Conservation (phyloP, 2,797 vertebrate species). For the Paramormyrops hopkinsi region DNA sequence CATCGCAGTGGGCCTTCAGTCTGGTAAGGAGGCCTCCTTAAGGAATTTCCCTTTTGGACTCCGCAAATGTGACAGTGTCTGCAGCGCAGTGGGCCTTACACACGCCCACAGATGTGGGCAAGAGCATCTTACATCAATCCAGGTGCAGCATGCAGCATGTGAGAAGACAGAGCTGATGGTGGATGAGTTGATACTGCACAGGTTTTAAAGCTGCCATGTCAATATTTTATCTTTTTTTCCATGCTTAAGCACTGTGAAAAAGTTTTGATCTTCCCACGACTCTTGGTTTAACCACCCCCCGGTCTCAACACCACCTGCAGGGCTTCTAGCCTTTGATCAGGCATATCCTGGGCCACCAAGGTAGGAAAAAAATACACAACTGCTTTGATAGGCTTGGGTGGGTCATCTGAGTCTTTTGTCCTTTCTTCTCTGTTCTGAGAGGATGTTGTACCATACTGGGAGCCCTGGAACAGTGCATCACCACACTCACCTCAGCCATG, state of each 20-base stretch:
- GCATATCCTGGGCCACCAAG: slow-evolving; percentile 73
- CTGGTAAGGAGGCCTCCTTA: neutral
- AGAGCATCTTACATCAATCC: neutral
- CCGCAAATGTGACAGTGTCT: neutral
- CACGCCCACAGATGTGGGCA: neutral
- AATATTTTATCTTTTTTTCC: neutral
- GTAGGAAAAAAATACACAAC: slow-evolving; percentile 53
- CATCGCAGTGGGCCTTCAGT: no score
- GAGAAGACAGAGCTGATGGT: neutral
- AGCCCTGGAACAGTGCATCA: slow-evolving; percentile 28
- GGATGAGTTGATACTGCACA: neutral
- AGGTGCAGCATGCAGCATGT: neutral
- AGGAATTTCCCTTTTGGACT: neutral
- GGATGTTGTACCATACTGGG: slow-evolving; percentile 46
- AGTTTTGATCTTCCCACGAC: neutral
- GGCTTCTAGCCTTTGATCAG: slow-evolving; percentile 78
- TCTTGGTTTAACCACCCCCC: neutral
- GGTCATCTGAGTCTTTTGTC: slow-evolving; percentile 49
- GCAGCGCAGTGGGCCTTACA: neutral
- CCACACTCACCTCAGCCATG: neutral
- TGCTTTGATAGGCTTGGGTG: slow-evolving; percentile 64
- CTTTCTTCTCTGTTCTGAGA: slow-evolving; percentile 58
- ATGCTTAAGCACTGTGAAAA: neutral
- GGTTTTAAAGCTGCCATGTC: neutral
- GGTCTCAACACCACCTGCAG: slow-evolving; percentile 18